A percentile compares a stretch with the other conserved stretches of the same genome.
Evolutionary conservation across 2,888 invertebrate species (phyloP).

Genomic region (Andrena fulva): DNA sequence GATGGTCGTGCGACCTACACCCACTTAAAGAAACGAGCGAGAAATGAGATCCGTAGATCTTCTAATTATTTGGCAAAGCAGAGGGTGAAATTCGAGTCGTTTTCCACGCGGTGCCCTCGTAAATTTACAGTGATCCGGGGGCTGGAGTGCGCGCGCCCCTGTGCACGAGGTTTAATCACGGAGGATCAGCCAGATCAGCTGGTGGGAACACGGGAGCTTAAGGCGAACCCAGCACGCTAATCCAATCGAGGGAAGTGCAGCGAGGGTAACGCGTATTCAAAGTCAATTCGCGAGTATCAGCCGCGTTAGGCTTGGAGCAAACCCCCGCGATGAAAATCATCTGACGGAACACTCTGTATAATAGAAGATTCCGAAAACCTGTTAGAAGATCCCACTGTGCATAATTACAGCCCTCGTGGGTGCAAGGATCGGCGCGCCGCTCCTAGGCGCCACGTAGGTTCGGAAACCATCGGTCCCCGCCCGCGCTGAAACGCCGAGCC

Average conservation of each 20-base stretch:
- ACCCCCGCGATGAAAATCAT: too few relatives aligned
- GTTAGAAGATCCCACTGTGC: not conserved
- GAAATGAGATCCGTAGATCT: not conserved
- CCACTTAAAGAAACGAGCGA: too few relatives aligned
- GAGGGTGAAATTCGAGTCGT: too few relatives aligned
- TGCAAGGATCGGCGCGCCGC: not conserved
- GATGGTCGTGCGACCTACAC: not conserved
- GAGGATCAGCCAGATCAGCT: slow-evolving; percentile 32
- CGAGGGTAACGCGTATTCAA: slow-evolving; percentile 10
- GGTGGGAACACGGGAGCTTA: slow-evolving; percentile 28
- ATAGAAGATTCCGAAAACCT: not conserved
- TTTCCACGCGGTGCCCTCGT: not conserved
- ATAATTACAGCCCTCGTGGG: not conserved
- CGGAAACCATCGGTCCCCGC: not conserved
- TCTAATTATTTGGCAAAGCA: not conserved
- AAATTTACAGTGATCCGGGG: slow-evolving; percentile 1
- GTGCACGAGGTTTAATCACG: slow-evolving; percentile 24
- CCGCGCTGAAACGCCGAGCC: not conserved
- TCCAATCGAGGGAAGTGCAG: slow-evolving; percentile 31
- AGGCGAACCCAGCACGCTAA: slow-evolving; percentile 27
- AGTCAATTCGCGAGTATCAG: slow-evolving; percentile 21
- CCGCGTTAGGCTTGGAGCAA: not conserved
- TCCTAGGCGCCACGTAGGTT: not conserved
- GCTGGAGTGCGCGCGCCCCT: slow-evolving; percentile 7
- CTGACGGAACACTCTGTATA: too few relatives aligned